A percentile compares a stretch with the other conserved stretches of the same genome.
phyloP scores from a whole-genome alignment of 2,797 vertebrate species.

The Sarcophilus harrisii region DNA sequence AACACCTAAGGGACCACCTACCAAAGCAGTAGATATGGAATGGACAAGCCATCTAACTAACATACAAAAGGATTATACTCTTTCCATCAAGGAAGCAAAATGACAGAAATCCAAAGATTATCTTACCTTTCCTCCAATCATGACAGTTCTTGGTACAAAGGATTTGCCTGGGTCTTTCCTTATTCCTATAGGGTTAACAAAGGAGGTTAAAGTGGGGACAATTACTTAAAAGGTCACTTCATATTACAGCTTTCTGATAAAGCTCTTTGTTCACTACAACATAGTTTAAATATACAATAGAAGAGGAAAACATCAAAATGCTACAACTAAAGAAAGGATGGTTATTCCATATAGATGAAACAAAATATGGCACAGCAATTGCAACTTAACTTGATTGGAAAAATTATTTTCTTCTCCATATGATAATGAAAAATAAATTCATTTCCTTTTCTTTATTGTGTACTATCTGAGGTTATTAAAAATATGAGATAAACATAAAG shows the following conservation, averaged over 20 bases:
- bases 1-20: background rate
- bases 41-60: background rate
- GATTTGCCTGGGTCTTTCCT: conserved; percentile 88
- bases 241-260: background rate
- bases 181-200: conserved; percentile 86
- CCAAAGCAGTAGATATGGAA: background rate
- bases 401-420: background rate
- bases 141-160: conserved; percentile 91
- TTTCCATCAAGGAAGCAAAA: background rate
- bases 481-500: background rate
- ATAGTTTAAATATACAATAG: background rate
- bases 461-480: background rate
- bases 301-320: background rate
- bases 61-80: background rate
- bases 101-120: background rate
- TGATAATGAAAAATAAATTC: background rate
- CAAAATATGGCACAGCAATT: background rate
- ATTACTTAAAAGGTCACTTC: background rate
- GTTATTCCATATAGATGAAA: background rate
- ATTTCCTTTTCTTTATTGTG: background rate
- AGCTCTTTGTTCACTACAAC: background rate
- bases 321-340: background rate
- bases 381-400: background rate
- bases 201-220: background rate
- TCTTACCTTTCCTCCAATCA: conserved; percentile 92